Conservation (phyloP, 2,888 invertebrate genomes). For the Folsomia manolachei region DNA sequence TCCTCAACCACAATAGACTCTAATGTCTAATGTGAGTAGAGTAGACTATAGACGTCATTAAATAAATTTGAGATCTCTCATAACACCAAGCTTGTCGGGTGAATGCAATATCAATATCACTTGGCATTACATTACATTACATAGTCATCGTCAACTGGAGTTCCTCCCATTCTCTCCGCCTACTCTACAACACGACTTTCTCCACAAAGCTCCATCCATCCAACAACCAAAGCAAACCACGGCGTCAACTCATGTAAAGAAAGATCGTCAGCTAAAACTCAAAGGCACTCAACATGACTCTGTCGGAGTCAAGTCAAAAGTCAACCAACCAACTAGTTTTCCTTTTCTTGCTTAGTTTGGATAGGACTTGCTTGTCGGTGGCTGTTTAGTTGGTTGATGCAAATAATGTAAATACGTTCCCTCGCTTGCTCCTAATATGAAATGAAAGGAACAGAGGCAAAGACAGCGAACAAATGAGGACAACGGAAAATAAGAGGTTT, state of each 20-base stretch:
- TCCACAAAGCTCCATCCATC: not conserved
- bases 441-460: not conserved
- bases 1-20: not conserved
- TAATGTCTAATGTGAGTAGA: too few species aligned
- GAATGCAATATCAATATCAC: not conserved
- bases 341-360: not conserved
- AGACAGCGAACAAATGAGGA: too few species aligned
- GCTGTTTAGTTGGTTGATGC: too few species aligned
- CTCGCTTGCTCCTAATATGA: not conserved
- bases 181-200: not conserved
- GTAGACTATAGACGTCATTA: not conserved
- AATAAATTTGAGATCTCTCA: not conserved
- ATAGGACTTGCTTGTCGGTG: not conserved
- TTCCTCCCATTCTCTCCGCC: not conserved
- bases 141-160: not conserved
- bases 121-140: not conserved
- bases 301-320: not conserved
- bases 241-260: too few species aligned
- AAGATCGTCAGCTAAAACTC: not conserved
- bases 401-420: not conserved
- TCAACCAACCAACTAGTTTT: not conserved
- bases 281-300: not conserved
- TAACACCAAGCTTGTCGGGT: not conserved
- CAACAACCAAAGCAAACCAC: not conserved
- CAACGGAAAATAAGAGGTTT: constrained; percentile 17